Conservation (phyloP, 2,113 vertebrate genomes). For the Mormoops blainvillei region DNA sequence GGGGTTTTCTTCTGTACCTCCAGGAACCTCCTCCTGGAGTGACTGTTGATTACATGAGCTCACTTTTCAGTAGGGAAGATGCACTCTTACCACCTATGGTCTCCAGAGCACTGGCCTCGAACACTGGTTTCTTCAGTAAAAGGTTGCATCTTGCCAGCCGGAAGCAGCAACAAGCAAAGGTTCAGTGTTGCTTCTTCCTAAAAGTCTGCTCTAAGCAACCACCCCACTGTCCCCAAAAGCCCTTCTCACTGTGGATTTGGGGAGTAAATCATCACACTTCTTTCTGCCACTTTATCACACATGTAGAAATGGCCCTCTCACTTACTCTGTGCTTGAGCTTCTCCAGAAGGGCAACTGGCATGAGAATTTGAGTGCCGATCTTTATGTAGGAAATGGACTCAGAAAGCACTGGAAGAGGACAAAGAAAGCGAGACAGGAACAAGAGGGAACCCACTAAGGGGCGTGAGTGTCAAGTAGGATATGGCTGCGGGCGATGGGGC, state of each 20-base stretch:
- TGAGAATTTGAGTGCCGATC: not conserved
- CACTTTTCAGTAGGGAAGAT: not conserved
- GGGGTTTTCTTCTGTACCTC: not conserved
- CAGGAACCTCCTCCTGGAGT: not conserved
- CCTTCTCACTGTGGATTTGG: not conserved
- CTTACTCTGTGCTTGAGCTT: not conserved
- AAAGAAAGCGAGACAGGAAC: not conserved
- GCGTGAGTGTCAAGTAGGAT: not conserved
- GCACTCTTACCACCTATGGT: accelerated
- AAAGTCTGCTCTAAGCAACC: not conserved
- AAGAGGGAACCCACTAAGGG: not conserved
- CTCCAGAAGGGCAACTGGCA: not conserved
- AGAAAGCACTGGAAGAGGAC: not conserved
- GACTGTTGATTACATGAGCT: not conserved
- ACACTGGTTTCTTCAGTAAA: not conserved
- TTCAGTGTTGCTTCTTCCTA: not conserved
- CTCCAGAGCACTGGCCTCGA: not conserved
- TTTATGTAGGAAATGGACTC: not conserved
- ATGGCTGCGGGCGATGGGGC: accelerated
- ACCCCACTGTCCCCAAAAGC: not conserved
- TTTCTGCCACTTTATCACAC: not conserved
- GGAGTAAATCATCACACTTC: not conserved
- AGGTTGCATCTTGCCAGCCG: not conserved
- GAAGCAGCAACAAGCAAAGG: not conserved
- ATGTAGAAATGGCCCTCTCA: not conserved